Conservation (phyloP, 2,113 vertebrate species). For the Solea senegalensis region DNA sequence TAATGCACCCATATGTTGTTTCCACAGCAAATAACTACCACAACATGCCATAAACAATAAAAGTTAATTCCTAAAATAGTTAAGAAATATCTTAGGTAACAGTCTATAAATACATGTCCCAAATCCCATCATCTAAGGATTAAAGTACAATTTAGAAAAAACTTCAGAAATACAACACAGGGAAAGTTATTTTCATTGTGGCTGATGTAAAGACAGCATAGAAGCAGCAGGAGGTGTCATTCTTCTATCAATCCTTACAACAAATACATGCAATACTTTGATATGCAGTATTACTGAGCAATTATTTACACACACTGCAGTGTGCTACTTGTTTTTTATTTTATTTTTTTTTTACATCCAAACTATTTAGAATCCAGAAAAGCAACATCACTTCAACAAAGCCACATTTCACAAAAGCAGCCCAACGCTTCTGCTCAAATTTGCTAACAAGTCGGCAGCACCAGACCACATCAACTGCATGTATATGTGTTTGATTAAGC, state of each 20-base stretch:
- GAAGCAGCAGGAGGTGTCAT: background rate
- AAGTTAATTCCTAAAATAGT: too few relatives aligned
- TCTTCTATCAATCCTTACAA: background rate
- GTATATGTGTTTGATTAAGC: conserved; percentile 45
- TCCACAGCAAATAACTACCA: background rate
- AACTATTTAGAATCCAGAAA: conserved; percentile 24
- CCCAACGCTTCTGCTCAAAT: conserved; percentile 48
- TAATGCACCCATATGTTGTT: background rate
- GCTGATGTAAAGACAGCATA: background rate
- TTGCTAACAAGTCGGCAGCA: conserved; percentile 37
- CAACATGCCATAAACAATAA: too few relatives aligned
- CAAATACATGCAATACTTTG: background rate
- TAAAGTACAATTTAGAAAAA: background rate
- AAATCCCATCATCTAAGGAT: background rate
- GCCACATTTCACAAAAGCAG: conserved; percentile 45
- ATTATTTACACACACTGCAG: too few relatives aligned
- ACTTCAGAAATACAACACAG: too few relatives aligned
- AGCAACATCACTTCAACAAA: conserved; percentile 41
- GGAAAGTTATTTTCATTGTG: background rate
- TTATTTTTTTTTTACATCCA: background rate
- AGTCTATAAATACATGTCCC: too few relatives aligned
- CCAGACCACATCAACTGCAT: conserved; percentile 50
- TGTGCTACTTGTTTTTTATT: too few relatives aligned
- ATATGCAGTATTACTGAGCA: too few relatives aligned
- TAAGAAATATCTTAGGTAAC: too few relatives aligned